phyloP scores from a whole-genome alignment of 2,888 invertebrate species.

The Harmothoe impar region DNA sequence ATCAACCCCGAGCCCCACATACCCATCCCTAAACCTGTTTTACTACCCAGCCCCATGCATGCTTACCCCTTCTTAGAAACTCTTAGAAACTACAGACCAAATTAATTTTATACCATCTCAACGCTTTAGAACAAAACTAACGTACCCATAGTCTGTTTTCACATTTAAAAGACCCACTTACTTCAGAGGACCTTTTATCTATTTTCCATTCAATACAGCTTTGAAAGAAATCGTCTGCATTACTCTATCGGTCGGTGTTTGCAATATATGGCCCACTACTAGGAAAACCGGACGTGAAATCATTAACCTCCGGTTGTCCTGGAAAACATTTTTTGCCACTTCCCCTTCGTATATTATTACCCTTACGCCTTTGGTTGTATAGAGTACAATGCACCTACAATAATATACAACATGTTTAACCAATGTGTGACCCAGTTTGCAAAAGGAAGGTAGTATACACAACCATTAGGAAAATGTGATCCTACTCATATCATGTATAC shows the following conservation, averaged over 20 bases:
- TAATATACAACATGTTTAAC: neutral
- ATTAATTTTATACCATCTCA: neutral
- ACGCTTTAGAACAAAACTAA: neutral
- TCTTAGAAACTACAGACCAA: neutral
- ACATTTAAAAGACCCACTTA: neutral
- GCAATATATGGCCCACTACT: neutral
- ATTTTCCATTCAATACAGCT: neutral
- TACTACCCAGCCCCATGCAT: neutral
- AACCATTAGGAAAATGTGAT: constrained; percentile 27
- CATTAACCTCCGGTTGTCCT: neutral
- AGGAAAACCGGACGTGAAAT: neutral
- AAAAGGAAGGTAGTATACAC: neutral
- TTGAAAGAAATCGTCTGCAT: neutral
- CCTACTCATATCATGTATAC: neutral
- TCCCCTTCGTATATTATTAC: neutral
- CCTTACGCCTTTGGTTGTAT: neutral
- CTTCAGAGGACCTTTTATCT: neutral
- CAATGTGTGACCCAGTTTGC: neutral
- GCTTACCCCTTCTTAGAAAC: neutral
- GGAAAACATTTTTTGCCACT: neutral
- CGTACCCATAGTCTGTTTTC: neutral
- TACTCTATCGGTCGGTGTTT: neutral
- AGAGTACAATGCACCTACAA: neutral
- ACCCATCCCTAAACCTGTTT: neutral
- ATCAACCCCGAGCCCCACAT: neutral